phyloP scores from a whole-genome alignment of 2,888 invertebrate genomes.

The Gryllus longicercus region DNA sequence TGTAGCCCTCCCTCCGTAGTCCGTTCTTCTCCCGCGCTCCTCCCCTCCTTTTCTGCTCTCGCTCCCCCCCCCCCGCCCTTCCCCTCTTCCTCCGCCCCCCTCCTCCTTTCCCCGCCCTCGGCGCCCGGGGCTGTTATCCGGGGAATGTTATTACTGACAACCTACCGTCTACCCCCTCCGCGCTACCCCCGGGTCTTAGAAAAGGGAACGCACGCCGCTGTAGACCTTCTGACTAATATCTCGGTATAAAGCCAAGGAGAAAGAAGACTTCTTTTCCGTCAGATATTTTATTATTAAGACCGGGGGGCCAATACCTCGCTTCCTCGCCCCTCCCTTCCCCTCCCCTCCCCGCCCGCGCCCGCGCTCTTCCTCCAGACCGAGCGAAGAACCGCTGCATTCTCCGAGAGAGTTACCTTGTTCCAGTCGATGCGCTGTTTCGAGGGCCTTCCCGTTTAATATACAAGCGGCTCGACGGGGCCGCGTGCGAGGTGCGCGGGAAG shows the following conservation, averaged over 20 bases:
- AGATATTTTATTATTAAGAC: constrained; percentile 29
- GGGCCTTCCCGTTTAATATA: background rate
- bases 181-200: background rate
- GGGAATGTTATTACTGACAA: constrained; percentile 31
- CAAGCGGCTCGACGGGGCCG: background rate
- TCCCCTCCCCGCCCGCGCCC: background rate
- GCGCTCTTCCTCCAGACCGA: background rate
- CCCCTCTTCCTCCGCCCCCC: background rate
- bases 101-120: constrained; percentile 24
- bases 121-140: constrained; percentile 28
- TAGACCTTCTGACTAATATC: constrained; percentile 23
- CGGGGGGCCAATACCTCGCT: constrained; percentile 25
- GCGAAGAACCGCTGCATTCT: background rate
- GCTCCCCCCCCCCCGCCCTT: background rate
- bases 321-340: background rate
- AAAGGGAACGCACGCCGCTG: background rate
- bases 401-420: background rate
- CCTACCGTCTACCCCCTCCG: constrained; percentile 26
- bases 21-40: background rate
- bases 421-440: background rate
- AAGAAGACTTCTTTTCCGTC: constrained; percentile 1
- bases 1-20: background rate
- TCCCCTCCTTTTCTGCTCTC: background rate
- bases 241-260: constrained; percentile 23
- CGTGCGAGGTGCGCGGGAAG: background rate